phyloP scores from a whole-genome alignment of 1,140 invertebrate genomes.

The Formica selysi region DNA sequence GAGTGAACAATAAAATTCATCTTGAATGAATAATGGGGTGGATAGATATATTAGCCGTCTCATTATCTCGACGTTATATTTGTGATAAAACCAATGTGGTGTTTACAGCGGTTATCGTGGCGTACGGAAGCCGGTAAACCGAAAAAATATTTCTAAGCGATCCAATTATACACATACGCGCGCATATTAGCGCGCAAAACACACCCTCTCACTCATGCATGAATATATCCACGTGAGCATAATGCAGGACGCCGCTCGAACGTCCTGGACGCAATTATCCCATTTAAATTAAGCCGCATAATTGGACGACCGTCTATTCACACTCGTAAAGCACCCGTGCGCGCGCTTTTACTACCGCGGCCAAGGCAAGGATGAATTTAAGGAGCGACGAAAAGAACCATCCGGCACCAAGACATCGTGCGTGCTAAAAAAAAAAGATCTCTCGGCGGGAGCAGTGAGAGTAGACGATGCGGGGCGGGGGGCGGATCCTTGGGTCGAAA shows the following conservation, averaged over 20 bases:
- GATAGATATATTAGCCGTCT: neutral
- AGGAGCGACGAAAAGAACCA: conserved; percentile 63
- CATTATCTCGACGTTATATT: neutral
- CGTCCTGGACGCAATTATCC: conserved; percentile 83
- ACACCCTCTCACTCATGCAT: conserved; percentile 38
- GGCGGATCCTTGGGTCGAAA: conserved; percentile 78
- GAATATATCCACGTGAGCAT: conserved; percentile 63
- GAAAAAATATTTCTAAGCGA: conserved; percentile 68
- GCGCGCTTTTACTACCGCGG: conserved; percentile 79
- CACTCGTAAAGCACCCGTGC: conserved; percentile 82
- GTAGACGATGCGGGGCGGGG: conserved; percentile 50
- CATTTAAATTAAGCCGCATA: conserved; percentile 85
- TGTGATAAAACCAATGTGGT: neutral
- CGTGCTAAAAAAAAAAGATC: conserved; percentile 53
- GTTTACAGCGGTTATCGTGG: neutral
- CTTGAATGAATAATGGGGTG: no score
- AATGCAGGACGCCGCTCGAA: conserved; percentile 58
- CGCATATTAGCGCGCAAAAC: conserved; percentile 53
- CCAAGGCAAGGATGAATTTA: conserved; percentile 62
- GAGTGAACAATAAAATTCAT: neutral
- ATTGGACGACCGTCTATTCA: conserved; percentile 84
- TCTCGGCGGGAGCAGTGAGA: conserved; percentile 40
- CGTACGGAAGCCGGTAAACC: conserved; percentile 58
- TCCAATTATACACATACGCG: conserved; percentile 68
- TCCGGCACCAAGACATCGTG: conserved; percentile 30